Base-by-base conservation (phyloP, 1,140 invertebrate species). In the Hycleus phaleratus region DNA sequence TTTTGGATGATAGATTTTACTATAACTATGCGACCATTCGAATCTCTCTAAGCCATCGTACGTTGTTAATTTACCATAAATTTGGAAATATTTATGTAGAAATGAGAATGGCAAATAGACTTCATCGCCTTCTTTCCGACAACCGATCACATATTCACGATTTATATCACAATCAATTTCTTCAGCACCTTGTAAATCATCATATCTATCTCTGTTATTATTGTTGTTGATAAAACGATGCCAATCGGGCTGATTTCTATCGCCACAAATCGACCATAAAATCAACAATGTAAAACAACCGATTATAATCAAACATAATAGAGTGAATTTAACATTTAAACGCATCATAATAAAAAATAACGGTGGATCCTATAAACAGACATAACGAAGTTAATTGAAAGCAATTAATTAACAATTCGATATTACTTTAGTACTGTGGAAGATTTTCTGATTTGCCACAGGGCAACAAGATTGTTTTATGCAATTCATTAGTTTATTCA, bases 1-100 rank as follows among this genome's bases (percentile, higher is more conserved):
- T 68, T 89, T 90, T 0, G 93, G 93, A 66, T 86, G 83, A 68
- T 93, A 94, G 1, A 96, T 84, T 75, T 93, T 93, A 7, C 92
- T 90, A 71, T 94, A 94, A 71, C 92, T 95, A 74, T 98, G 95
- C 24, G 90, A 86, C 91, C 93, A 97, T 69, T 93, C 89, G 71
- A 98, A 97, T 61, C 83, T 81, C 65, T 90, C 83, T 26, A 83
- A 71, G 26, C 83, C 83, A 71, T 87, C 84, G 44, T 81, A 80
- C 9, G 78, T 80, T 40, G 82, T 83, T 71, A 90, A 70, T 73
- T 90, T 89, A 1, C 88, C 88, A 74, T 88, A 88, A 58, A 95
- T 88, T 81, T 97, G 93, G 81, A 95, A 97, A 77, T 96, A 97
- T 73, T 90, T 93, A 59, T 90, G 85, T 58, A 97, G 80, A 73